Percentiles rank a stretch among this genome's conserved stretches.
Conservation (phyloP, 2,797 vertebrate species). For the Characodon lateralis region DNA sequence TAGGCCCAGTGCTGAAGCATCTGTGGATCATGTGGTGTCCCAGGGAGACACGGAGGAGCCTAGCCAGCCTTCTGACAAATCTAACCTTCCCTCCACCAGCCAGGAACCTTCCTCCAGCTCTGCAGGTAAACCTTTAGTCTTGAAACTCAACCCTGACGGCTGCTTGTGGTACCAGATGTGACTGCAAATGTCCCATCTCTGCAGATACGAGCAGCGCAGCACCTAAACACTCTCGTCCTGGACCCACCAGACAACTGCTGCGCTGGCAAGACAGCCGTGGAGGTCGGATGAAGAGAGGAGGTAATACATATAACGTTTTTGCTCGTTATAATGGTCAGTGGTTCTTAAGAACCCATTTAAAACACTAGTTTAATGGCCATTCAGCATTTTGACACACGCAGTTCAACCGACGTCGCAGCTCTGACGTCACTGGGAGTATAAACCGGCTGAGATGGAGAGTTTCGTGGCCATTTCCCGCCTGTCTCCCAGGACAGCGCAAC, state of each 20-base stretch:
- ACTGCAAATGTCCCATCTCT: neutral
- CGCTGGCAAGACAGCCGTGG: constrained; percentile 87
- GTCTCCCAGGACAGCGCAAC: too few relatives aligned
- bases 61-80: constrained; percentile 87
- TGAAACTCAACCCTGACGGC: neutral
- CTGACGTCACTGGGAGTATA: too few relatives aligned
- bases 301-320: constrained; percentile 33
- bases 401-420: too few relatives aligned
- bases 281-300: constrained; percentile 91
- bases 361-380: too few relatives aligned
- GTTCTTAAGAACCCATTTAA: neutral
- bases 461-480: too few relatives aligned
- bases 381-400: too few relatives aligned
- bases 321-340: too few relatives aligned
- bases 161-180: neutral
- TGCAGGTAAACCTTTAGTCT: constrained; percentile 78
- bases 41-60: constrained; percentile 89
- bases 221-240: constrained; percentile 83
- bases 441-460: too few relatives aligned
- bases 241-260: constrained; percentile 87
- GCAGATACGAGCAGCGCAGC: constrained; percentile 90
- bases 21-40: constrained; percentile 86
- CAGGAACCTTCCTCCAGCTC: constrained; percentile 96
- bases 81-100: constrained; percentile 91
- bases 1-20: constrained; percentile 72